Evolutionary conservation across 2,888 invertebrate species (phyloP).

Genomic region (Metellina segmentata): DNA sequence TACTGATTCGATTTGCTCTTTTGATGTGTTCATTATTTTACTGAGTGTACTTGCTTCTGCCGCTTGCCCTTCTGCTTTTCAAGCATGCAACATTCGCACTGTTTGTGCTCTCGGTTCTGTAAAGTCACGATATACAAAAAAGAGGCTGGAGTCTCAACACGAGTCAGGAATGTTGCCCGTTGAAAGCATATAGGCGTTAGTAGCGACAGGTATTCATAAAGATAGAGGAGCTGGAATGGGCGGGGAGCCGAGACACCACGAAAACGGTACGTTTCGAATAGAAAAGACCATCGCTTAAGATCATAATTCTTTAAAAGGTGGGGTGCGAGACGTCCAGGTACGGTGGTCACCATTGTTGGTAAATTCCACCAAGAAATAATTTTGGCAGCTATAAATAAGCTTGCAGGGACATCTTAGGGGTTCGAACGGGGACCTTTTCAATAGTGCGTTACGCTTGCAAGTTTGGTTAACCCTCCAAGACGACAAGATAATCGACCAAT

Average conservation of each 20-base stretch:
- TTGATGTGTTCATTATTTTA: not conserved
- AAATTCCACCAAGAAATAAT: conserved; percentile 44
- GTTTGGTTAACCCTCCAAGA: too few relatives aligned
- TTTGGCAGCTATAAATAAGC: conserved; percentile 69
- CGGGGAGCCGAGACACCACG: conserved; percentile 41
- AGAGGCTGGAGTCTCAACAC: not conserved
- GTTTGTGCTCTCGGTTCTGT: not conserved
- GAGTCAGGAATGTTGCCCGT: not conserved
- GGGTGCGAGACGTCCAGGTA: conserved; percentile 40
- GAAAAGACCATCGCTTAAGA: conserved; percentile 61
- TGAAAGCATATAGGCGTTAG: not conserved
- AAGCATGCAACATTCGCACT: not conserved
- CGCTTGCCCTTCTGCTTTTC: not conserved
- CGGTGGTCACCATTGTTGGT: conserved; percentile 63
- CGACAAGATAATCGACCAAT: too few relatives aligned
- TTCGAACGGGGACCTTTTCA: conserved; percentile 4
- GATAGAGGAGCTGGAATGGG: conserved; percentile 23
- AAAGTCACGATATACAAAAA: not conserved
- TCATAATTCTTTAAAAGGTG: conserved; percentile 57
- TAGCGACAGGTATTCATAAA: not conserved
- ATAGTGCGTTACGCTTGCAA: not conserved
- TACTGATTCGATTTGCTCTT: not conserved
- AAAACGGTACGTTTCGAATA: conserved; percentile 58
- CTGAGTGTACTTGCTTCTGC: not conserved
- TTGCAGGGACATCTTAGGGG: conserved; percentile 24